A percentile compares a stretch with the other conserved stretches of the same genome.
phyloP scores from a whole-genome alignment of 2,113 vertebrate genomes.

The Scomber scombrus region DNA sequence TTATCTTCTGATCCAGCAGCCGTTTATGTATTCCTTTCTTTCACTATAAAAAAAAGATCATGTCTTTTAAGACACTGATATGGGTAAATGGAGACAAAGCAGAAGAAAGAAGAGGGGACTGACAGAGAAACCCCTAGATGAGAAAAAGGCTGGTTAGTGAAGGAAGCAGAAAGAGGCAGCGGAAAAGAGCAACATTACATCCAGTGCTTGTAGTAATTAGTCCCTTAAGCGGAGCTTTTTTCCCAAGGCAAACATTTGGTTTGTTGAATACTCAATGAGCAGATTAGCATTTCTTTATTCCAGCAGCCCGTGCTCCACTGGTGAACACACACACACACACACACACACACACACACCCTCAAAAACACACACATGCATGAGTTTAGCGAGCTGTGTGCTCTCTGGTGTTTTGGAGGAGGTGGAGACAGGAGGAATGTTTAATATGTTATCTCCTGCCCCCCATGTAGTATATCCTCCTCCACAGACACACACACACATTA shows the following conservation, averaged over 20 bases:
- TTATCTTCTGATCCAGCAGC: background rate
- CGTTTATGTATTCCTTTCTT: background rate
- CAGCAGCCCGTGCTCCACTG: conserved; percentile 35
- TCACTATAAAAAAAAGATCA: background rate
- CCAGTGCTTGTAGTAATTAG: conserved; percentile 78
- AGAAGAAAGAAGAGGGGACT: background rate
- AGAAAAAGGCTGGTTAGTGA: conserved; percentile 24
- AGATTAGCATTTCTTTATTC: conserved; percentile 81
- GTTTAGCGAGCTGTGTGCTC: conserved; percentile 49
- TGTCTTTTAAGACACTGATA: conserved; percentile 5
- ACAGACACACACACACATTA: conserved; percentile 33
- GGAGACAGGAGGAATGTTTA: conserved; percentile 74
- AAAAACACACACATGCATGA: conserved; percentile 9
- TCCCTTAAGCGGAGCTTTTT: conserved; percentile 74
- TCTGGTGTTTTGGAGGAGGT: conserved; percentile 51
- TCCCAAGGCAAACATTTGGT: conserved; percentile 80
- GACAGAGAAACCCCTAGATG: conserved; percentile 28
- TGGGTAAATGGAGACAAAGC: conserved; percentile 36
- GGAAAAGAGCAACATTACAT: conserved; percentile 64
- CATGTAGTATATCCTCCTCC: conserved; percentile 58
- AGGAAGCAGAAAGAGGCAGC: conserved; percentile 40
- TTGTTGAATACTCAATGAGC: conserved; percentile 82
- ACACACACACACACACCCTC: conserved; percentile 20
- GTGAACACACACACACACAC: conserved; percentile 28
- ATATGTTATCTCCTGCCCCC: conserved; percentile 72